These are phyloP conservation scores for Cochlearius cochlearius DNA, from an alignment of 2,113 vertebrate species.

Conservation along the genomic window DNA sequence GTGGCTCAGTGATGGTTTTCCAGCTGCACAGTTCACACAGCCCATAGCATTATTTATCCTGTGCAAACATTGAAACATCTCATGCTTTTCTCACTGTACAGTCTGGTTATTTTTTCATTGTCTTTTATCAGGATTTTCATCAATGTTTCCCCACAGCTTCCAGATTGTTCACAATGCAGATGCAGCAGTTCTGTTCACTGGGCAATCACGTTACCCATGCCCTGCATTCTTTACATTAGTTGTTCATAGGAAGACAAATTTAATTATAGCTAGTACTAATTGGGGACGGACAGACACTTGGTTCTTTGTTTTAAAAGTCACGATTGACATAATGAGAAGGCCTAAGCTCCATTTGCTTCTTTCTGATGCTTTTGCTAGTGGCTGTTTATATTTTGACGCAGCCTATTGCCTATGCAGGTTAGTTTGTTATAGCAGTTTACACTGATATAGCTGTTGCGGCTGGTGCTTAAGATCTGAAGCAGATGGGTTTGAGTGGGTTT, in stretches of 20 bases:
- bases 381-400: neutral
- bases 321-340: neutral
- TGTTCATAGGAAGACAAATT: constrained; percentile 13
- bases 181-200: constrained; percentile 45
- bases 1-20: neutral
- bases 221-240: constrained; percentile 39
- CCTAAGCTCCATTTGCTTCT: neutral
- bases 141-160: constrained; percentile 45
- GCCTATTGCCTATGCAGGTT: neutral
- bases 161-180: constrained; percentile 55
- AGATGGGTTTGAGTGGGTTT: neutral
- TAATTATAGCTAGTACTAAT: neutral
- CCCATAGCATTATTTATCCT: neutral
- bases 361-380: neutral
- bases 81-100: constrained; percentile 7
- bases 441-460: neutral
- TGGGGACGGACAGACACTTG: neutral
- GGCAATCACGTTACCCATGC: constrained; percentile 12
- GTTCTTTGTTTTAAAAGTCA: neutral
- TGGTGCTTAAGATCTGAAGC: neutral
- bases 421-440: neutral
- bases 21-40: neutral
- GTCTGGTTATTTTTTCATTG: constrained; percentile 45
- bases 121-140: constrained; percentile 60
- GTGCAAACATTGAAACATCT: neutral